A percentile compares a stretch with the other conserved stretches of the same genome.
Conservation (phyloP, 2,888 invertebrate species). For the Cheilosia scutellata region DNA sequence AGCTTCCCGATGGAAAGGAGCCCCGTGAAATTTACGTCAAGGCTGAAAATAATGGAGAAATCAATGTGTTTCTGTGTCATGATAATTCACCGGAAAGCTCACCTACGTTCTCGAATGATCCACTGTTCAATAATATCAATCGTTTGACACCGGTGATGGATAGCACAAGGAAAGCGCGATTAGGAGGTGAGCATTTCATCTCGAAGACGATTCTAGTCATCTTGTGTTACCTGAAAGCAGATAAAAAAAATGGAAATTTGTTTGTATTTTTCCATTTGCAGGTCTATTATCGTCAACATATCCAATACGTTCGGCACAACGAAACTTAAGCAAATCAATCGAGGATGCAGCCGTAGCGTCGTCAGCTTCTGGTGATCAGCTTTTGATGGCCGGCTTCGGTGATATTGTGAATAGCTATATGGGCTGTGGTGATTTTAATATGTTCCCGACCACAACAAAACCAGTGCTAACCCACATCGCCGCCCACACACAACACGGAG, state of each 20-base stretch:
- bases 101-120: slow-evolving; percentile 85
- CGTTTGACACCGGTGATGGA: slow-evolving; percentile 86
- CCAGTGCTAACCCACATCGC: slow-evolving; percentile 80
- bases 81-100: slow-evolving; percentile 87
- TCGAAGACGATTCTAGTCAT: background rate
- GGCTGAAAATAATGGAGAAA: slow-evolving; percentile 94
- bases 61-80: slow-evolving; percentile 97
- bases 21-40: slow-evolving; percentile 94
- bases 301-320: slow-evolving; percentile 83
- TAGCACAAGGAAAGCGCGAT: slow-evolving; percentile 84
- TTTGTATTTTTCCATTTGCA: slow-evolving; percentile 34
- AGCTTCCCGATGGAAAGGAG: slow-evolving; percentile 88
- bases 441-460: slow-evolving; percentile 80
- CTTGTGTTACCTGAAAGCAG: background rate
- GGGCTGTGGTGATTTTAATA: slow-evolving; percentile 78
- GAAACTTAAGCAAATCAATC: slow-evolving; percentile 84
- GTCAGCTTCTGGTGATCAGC: slow-evolving; percentile 55
- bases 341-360: slow-evolving; percentile 80
- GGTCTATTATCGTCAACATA: slow-evolving; percentile 78
- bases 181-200: slow-evolving; percentile 79
- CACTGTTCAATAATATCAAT: slow-evolving; percentile 87
- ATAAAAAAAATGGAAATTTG: slow-evolving; percentile 1
- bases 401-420: slow-evolving; percentile 57
- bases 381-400: slow-evolving; percentile 40
- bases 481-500: slow-evolving; percentile 73